A percentile compares a stretch with the other conserved stretches of the same genome.
phyloP scores from a whole-genome alignment of 2,888 invertebrate species.

The Drosophila meridionalis region DNA sequence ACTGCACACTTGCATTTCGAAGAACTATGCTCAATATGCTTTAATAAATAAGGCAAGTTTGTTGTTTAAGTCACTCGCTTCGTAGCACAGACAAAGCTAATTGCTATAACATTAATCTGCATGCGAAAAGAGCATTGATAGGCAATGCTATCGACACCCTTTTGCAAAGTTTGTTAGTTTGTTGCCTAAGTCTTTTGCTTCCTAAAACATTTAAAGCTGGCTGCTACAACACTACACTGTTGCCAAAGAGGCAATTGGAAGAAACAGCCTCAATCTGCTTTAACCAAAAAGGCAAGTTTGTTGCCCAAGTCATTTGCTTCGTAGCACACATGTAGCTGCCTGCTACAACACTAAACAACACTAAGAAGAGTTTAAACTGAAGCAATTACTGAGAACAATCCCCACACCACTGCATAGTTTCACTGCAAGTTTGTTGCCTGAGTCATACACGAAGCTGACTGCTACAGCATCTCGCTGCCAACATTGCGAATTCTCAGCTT shows the following conservation, averaged over 20 bases:
- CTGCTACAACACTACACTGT: background rate
- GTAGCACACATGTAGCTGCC: conserved; percentile 2
- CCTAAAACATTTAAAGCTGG: too few relatives aligned
- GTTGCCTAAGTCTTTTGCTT: background rate
- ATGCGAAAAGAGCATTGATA: too few relatives aligned
- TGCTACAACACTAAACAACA: background rate
- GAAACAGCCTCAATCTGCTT: background rate
- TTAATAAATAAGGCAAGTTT: background rate
- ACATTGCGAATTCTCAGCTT: conserved; percentile 3
- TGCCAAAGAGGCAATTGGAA: background rate
- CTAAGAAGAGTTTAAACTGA: background rate
- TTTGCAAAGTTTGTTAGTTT: background rate
- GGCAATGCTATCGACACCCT: too few relatives aligned
- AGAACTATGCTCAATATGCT: too few relatives aligned
- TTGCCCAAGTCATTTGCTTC: conserved; percentile 13
- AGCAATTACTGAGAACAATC: background rate
- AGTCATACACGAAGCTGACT: conserved; percentile 11
- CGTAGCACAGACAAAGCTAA: too few relatives aligned
- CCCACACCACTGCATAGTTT: background rate
- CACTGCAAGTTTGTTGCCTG: background rate
- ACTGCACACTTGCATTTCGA: too few relatives aligned
- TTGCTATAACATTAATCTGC: background rate
- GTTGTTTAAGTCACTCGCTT: background rate
- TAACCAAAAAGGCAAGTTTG: background rate
- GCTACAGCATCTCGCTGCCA: conserved; percentile 7